A percentile compares a stretch with the other conserved stretches of the same genome.
Conservation (phyloP, 2,797 vertebrate species). For the Anguilla anguilla region DNA sequence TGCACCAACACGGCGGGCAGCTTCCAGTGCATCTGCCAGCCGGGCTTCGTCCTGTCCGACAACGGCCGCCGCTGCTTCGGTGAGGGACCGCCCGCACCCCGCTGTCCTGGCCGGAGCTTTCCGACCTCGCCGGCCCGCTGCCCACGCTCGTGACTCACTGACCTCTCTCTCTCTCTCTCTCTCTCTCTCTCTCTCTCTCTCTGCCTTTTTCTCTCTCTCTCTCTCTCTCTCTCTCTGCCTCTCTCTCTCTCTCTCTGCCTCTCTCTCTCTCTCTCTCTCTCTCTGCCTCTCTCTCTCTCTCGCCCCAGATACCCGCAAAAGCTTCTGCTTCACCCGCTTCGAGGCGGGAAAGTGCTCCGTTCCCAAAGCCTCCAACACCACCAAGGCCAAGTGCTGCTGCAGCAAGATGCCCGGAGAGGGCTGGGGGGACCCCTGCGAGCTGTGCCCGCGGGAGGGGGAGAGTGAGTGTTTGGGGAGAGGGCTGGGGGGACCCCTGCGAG, state of each 20-base stretch:
- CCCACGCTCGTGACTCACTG: neutral
- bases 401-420: slow-evolving; percentile 91
- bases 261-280: neutral
- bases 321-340: slow-evolving; percentile 94
- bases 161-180: neutral
- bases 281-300: neutral
- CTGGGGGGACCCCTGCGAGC: slow-evolving; percentile 94
- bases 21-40: slow-evolving; percentile 88
- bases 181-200: neutral
- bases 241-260: no score
- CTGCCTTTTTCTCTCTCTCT: neutral
- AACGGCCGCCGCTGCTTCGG: slow-evolving; percentile 88
- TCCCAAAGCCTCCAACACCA: slow-evolving; percentile 90
- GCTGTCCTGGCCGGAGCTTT: neutral
- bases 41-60: slow-evolving; percentile 88
- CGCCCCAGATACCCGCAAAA: slow-evolving; percentile 84
- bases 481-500: no score
- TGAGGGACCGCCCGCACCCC: slow-evolving; percentile 61
- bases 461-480: slow-evolving; percentile 63
- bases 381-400: slow-evolving; percentile 92
- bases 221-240: no score
- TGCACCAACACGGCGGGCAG: slow-evolving; percentile 90
- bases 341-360: slow-evolving; percentile 86
- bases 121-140: no score
- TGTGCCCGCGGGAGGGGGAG: slow-evolving; percentile 83